These are phyloP conservation scores for Lasioglossum vierecki DNA, from an alignment of 2,888 invertebrate species.

Conservation along the genomic window DNA sequence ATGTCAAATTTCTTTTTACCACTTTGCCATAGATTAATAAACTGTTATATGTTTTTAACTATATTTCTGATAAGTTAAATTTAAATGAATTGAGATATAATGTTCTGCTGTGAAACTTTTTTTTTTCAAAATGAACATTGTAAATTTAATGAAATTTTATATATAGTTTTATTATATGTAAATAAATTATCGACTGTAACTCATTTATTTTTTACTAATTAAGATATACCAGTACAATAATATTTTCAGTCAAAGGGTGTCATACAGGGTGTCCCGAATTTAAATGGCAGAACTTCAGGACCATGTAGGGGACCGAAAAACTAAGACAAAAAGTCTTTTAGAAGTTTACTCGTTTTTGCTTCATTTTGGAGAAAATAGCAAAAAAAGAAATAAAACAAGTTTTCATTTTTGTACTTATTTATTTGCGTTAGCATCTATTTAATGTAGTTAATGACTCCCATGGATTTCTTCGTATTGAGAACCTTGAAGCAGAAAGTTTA, in stretches of 20 bases:
- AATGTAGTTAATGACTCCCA: no score
- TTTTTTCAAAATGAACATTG: conserved; percentile 23
- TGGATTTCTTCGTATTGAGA: no score
- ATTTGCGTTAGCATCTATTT: no score
- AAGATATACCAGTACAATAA: not conserved
- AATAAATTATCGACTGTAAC: conserved; percentile 35
- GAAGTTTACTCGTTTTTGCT: no score
- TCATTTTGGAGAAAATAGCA: no score
- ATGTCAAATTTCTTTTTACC: conserved; percentile 4
- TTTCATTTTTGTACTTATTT: no score
- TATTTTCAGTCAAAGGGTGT: conserved; percentile 17
- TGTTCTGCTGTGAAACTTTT: not conserved
- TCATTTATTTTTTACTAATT: conserved; percentile 37
- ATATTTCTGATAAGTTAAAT: conserved; percentile 25
- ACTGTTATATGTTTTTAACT: conserved; percentile 17
- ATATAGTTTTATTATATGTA: conserved; percentile 26
- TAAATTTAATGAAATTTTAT: conserved; percentile 37
- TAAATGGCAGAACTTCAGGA: no score
- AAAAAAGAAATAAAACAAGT: no score
- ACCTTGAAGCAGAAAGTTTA: no score
- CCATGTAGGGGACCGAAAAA: no score
- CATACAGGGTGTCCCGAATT: no score
- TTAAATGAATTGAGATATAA: conserved; percentile 22
- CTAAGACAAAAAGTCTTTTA: no score
- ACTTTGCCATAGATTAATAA: conserved; percentile 3